Evolutionary conservation across 1,140 invertebrate genomes (phyloP), one percentile per base, ranked within the genome.

Genomic region (Drosophila rufa): DNA sequence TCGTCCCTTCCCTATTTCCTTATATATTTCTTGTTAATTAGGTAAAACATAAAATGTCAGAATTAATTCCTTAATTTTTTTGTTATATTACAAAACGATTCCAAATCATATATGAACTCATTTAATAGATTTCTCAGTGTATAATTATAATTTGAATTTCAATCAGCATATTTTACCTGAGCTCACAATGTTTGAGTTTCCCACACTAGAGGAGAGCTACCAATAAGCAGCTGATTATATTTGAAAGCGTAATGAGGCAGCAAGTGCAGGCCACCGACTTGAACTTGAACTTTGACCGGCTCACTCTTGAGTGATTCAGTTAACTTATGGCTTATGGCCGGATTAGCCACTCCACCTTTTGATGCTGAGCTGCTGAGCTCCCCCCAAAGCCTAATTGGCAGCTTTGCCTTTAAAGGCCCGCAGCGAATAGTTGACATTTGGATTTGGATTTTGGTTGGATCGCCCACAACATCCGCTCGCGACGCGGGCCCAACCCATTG

Each of bases 391-490:
- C 73, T 84, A 87, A 87, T 87, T 89, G 84, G 36, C 68, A 42
- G 61, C 8, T 66, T 69, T 80, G 68, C 80, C 83, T 78, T 87
- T 84, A 75, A 89, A 69, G 80, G 84, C 48, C 57, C 36, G 48
- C 45, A 64, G 71, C 51, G 51, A 76, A 76, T 76, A 38, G 80
- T 89, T 83, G 84, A 89, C 84, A 87, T 87, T 87, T 89, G 38
- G 71, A 71, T 59, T 56, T 30, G 75, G 30, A 17, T 87, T 56
- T 57, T 19, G 66, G 22, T 36, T 19, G 19, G 36, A 51, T 73
- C 83, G 83, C 83, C 83, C 84, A 87, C 83, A 70, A 89, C 80
- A 84, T 87, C 83, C 83, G 84, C 27, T 69, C 7, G 19, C 22
- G 50, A 33, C 30, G 27, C 14, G 50, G 58, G 47, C 53, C 65